phyloP scores from a whole-genome alignment of 1,140 invertebrate genomes.

The Colletes latitarsis region DNA sequence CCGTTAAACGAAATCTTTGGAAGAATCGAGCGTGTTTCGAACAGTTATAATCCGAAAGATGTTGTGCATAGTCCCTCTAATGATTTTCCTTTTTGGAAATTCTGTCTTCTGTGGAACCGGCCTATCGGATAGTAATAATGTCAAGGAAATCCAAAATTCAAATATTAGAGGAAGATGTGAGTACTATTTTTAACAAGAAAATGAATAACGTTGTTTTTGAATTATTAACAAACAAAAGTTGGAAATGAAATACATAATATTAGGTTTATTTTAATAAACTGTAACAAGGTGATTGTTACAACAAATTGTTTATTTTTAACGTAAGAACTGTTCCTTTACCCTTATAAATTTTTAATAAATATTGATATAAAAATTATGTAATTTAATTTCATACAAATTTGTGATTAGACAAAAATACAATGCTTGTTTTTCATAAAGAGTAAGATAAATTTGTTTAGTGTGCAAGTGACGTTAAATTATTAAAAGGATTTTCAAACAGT shows the following conservation, averaged over 20 bases:
- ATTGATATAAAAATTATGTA: background rate
- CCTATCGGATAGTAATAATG: constrained; percentile 8
- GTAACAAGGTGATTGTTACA: background rate
- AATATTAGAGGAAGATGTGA: constrained; percentile 61
- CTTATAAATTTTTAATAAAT: background rate
- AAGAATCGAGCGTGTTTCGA: constrained; percentile 12
- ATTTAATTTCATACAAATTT: background rate
- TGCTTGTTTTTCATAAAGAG: background rate
- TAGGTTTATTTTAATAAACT: background rate
- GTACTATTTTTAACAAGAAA: constrained; percentile 7
- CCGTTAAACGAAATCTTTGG: constrained; percentile 57
- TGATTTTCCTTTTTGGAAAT: constrained; percentile 56
- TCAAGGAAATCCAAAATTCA: background rate
- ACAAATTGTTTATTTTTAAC: background rate
- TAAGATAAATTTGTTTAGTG: background rate
- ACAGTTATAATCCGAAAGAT: constrained; percentile 59
- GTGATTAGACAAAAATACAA: background rate
- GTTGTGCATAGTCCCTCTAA: constrained; percentile 54
- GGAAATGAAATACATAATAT: background rate
- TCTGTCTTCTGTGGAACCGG: constrained; percentile 39
- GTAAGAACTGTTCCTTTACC: background rate
- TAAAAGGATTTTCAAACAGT: constrained; percentile 75
- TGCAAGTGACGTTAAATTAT: background rate
- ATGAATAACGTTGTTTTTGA: background rate
- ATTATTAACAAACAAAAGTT: background rate